Conservation (phyloP, 1,140 invertebrate species). For the Caenorhabditis latens region DNA sequence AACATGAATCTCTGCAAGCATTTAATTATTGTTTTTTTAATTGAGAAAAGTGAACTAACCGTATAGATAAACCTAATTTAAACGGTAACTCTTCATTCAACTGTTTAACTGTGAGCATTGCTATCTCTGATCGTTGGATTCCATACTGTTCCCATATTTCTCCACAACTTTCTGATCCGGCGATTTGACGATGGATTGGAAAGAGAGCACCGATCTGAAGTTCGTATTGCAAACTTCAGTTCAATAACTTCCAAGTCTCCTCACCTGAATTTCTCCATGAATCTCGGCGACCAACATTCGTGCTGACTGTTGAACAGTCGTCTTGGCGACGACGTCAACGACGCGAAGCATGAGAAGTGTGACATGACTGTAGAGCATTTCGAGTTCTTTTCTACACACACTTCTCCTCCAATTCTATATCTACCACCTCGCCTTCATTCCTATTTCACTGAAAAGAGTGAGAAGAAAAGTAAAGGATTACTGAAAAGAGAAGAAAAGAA, state of each 20-base stretch:
- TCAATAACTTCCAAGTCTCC: too few relatives aligned
- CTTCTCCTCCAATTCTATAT: not conserved
- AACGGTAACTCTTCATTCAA: slow-evolving; percentile 82
- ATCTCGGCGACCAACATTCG: slow-evolving; percentile 77
- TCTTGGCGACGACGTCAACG: slow-evolving; percentile 76
- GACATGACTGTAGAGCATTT: slow-evolving; percentile 68
- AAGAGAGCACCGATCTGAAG: slow-evolving; percentile 83
- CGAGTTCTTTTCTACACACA: slow-evolving; percentile 18
- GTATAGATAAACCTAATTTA: slow-evolving; percentile 84
- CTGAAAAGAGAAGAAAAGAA: not conserved
- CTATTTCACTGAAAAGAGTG: slow-evolving; percentile 12
- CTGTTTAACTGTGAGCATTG: slow-evolving; percentile 81
- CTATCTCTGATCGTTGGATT: slow-evolving; percentile 85
- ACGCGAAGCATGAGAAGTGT: slow-evolving; percentile 72
- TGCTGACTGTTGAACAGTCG: slow-evolving; percentile 76
- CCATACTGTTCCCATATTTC: slow-evolving; percentile 83
- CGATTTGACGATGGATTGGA: slow-evolving; percentile 82
- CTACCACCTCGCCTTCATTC: slow-evolving; percentile 52
- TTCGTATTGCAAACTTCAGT: not conserved
- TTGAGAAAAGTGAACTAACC: not conserved
- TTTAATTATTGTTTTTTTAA: not conserved
- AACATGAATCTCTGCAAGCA: slow-evolving; percentile 83
- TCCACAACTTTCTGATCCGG: slow-evolving; percentile 82
- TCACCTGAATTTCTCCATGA: slow-evolving; percentile 76
- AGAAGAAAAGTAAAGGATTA: not conserved